Base-by-base conservation (phyloP, 64 coral and sea anemone species). In the Pocillopora damicornis region DNA sequence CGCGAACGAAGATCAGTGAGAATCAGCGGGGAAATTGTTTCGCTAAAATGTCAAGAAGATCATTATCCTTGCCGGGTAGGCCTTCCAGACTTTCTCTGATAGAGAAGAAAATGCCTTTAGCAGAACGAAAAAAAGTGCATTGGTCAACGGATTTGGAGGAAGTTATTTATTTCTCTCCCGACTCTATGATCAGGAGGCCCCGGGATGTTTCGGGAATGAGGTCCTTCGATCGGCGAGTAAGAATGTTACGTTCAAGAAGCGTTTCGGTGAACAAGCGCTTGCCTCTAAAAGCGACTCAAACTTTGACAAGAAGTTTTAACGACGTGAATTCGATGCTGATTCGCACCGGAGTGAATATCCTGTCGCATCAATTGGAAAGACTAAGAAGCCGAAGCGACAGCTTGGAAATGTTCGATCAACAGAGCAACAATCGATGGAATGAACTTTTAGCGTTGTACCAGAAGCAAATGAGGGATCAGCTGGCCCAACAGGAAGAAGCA, bases 141-240 rank as follows among this genome's bases (percentile, higher is more conserved):
- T 85, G 81, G 81, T 85, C 81, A 9, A 58, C 18, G 23, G 81
- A 85, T 37, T 73, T 85, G 71, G 81, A 85, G 12, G 81, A 85
- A 58, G 81, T 85, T 56, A 85, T 85, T 36, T 85, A 85, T 22
- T 85, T 85, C 37, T 35, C 81, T 57, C 81, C 81, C 15, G 81
- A 85, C 67, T n/a, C 67, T 11, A 23, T 23, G 25, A 23, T 71
- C 10, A 71, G 67, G 22, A 20, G 67, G 0, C 25, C 4, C 1
- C 4, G 25, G 18, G 67, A 71, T 71, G 18, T 71, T 20, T 71
- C 67, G 1, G 22, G 20, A 25, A 81, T 63, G 25, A 38, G 65
- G 51, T 18, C 38, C 8, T 85, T 85, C 13, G 81, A 85, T 66
- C 37, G 64, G 4, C 61, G 81, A 5, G 81, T 66, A 20, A 85